Evolutionary conservation across 2,797 vertebrate genomes (phyloP), one percentile per base, ranked within the genome.

Genomic region (Pantherophis vulpinus): DNA sequence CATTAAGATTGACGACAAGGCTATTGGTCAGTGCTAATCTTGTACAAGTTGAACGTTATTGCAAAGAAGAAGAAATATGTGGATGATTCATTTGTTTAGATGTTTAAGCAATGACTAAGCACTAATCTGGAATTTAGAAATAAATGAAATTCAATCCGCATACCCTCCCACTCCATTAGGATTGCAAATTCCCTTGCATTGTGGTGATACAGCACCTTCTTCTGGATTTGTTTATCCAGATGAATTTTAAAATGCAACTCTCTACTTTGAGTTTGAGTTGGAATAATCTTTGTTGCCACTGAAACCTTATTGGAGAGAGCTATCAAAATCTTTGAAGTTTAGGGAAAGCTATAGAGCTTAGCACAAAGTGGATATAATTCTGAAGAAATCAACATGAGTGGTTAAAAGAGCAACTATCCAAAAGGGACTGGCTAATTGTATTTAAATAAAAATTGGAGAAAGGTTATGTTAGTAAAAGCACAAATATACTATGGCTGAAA

Each of bases 181-280:
- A 95, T 47, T 91, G 58, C 66, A 63, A 94, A 92, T 95, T 88
- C 79, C 87, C 18, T 59, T 91, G 23, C 12, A 70, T 93, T 9
- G 0, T 94, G 95, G 93, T 96, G 94, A 88, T 95, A 94, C 60
- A 95, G 86, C 58, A 0, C 60, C 87, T 93, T 96, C 94, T 88
- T 94, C 27, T 54, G 91, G 79, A 90, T 93, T 93, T 96, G 95
- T 96, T 96, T 95, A 54, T 95, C 89, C 94, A 95, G 96, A 94
- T 97, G 95, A 89, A 92, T 87, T 91, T 91, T 93, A 90, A 59
- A 16, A 90, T 94, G 90, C 87, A 86, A 93, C 93, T 95, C 94
- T 95, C 93, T 83, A 0, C 51, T 90, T 29, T 94, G 94, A 89
- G 92, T 96, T 58, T 94, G 86, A 91, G 93, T 91, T 79, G 94